Evolutionary conservation across 2,113 vertebrate genomes (phyloP), one percentile per base, ranked within the genome.

Genomic region (Alexandromys fortis): DNA sequence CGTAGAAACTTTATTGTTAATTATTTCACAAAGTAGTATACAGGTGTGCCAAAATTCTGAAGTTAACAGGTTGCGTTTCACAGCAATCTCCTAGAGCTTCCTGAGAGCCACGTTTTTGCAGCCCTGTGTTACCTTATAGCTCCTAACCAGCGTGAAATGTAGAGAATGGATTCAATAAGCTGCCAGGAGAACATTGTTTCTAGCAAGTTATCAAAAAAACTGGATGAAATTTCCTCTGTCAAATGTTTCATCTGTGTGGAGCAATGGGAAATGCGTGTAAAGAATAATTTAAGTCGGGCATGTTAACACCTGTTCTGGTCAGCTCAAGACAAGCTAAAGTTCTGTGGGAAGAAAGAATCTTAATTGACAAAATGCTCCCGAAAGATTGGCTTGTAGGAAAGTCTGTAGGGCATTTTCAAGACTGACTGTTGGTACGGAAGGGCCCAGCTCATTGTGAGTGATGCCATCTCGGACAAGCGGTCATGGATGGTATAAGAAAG

Each of bases 111-210:
- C 67, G 5, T 38, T 83, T 91, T 89, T 73, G 55, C 21, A 86
- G 19, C 7, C 10, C 8, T 81, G 9, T 73, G 65, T 75, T 93
- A 28, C 83, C 63, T 65, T 63, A 65, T 22, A 81, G 14, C 3
- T 75, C 38, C 82, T 65, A 49, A 55, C 9, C 4, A 93, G 45
- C 19, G 92, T 94, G 63, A 24, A 42, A 85, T 97, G 87, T 73
- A 38, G 35, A 89, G 47, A 94, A 30, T 42, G 42, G 63, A 85
- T 97, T 92, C 76, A 92, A 14, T 67, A 19, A 94, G 24, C 24
- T 94, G 5, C 82, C 89, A 89, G n/a, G 63, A 94, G 70, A 89
- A 77, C 86, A 61, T 67, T 58, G 78, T 65, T 93, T 95, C 52
- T 42, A 93, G 2, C 22, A 33, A 61, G 9, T 91, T 63, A 89